Evolutionary conservation across 2,888 invertebrate species (phyloP), one percentile per base, ranked within the genome.

Genomic region (Drosophila infuscata): DNA sequence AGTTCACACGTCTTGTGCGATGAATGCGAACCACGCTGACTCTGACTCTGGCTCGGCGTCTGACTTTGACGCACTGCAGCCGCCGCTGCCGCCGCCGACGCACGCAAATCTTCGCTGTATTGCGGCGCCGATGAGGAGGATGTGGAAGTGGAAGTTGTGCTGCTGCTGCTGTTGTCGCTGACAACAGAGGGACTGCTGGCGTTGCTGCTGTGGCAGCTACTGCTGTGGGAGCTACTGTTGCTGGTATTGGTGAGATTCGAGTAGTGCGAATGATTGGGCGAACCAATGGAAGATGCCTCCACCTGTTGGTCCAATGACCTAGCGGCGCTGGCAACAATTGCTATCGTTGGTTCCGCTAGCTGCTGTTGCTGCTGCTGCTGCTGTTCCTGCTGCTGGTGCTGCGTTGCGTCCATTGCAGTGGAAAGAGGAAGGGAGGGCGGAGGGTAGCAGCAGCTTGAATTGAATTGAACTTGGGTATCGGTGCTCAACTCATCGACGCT

Each of bases 1-100:
- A 91, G 82, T 75, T 93, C 93, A 73, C 93, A 92, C 30, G 91
- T 92, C 68, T 93, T 93, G 11, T 88, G 89, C 12, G 91, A 90
- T 6, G 79, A 75, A 49, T 88, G 83, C 6, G 88, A 88, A 7
- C 68, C 81, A 3, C 76, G 71, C 11, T 61, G 79, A n/a, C 68
- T 66, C 5, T 49, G 67, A 12, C 32, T 57, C 9, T 63, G 66
- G 20, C 41, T 51, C 11, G 41, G 49, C 46, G 46, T 64, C 1
- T 49, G 67, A 29, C 57, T 57, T 30, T 49, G 66, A 57, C 83
- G 73, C 48, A 71, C 70, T 12, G 65, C 75, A 1, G 66, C 70
- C 3, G 74, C 61, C 2, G 74, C 61, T 1, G 74, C 25, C 25
- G 25, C 25, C 25, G 25, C 25, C 3, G 74, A 59, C 1, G 74